A percentile compares a stretch with the other conserved stretches of the same genome.
These are phyloP conservation scores for Gopherus flavomarginatus DNA, from an alignment of 2,113 vertebrate genomes.

Conservation along the genomic window DNA sequence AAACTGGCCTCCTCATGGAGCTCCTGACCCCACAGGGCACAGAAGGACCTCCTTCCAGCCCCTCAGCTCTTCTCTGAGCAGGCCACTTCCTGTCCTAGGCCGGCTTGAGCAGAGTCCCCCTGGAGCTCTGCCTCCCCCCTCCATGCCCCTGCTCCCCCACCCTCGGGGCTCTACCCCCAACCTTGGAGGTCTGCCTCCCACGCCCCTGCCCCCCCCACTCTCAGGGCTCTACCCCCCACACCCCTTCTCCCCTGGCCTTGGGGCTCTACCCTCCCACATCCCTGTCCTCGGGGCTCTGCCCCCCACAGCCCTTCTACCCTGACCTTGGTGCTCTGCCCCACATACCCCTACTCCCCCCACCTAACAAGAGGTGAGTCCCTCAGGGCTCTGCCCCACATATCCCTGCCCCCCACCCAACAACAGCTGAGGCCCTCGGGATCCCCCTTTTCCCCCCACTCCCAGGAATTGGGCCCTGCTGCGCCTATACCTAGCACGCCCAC, in stretches of 20 bases:
- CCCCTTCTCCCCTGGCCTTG: no score
- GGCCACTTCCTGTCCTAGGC: rapidly evolving
- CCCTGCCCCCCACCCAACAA: background rate
- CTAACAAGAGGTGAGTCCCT: background rate
- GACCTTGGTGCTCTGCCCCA: no score
- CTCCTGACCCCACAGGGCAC: no score
- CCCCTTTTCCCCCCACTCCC: rapidly evolving
- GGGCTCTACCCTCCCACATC: no score
- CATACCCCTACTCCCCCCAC: no score
- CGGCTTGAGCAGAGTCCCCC: background rate
- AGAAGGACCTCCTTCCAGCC: background rate
- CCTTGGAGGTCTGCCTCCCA: no score
- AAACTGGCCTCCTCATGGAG: background rate
- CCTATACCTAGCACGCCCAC: constrained; percentile 95
- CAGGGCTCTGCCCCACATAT: background rate
- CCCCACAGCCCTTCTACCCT: background rate
- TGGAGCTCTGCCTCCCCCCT: no score
- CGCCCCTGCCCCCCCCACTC: rapidly evolving
- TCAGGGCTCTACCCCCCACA: no score
- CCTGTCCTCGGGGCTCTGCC: background rate
- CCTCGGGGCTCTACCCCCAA: background rate
- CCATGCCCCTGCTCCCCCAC: background rate
- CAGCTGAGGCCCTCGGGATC: background rate
- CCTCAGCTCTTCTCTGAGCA: rapidly evolving
- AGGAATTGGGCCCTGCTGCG: background rate